A percentile compares a stretch with the other conserved stretches of the same genome.
Conservation (phyloP, 1,140 invertebrate species). For the Drosophila nikananu region DNA sequence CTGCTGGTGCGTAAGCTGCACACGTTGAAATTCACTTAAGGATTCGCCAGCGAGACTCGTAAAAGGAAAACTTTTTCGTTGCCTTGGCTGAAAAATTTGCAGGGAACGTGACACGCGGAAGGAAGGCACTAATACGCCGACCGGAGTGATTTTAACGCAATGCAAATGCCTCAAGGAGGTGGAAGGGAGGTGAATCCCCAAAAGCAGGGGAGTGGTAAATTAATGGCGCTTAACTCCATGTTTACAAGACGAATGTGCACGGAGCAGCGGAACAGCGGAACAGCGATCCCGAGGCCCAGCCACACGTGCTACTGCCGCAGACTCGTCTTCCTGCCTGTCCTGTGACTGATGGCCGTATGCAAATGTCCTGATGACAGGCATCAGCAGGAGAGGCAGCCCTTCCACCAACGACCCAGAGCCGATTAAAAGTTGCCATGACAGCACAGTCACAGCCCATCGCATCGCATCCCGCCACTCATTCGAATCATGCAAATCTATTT, state of each 20-base stretch:
- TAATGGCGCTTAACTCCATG: slow-evolving; percentile 83
- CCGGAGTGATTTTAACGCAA: slow-evolving; percentile 68
- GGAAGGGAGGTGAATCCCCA: not conserved
- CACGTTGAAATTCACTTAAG: slow-evolving; percentile 78
- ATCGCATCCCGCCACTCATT: slow-evolving; percentile 23
- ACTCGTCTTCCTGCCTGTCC: slow-evolving; percentile 20
- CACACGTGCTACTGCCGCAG: slow-evolving; percentile 15
- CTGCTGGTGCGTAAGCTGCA: slow-evolving; percentile 60
- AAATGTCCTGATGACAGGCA: slow-evolving; percentile 75
- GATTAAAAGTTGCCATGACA: slow-evolving; percentile 81
- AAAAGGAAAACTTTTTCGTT: slow-evolving; percentile 66
- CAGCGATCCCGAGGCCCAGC: slow-evolving; percentile 13
- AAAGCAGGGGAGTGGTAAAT: slow-evolving; percentile 51
- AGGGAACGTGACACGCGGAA: slow-evolving; percentile 51
- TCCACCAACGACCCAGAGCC: slow-evolving; percentile 66
- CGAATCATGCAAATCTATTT: slow-evolving; percentile 22
- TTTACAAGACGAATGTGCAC: slow-evolving; percentile 81
- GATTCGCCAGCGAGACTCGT: slow-evolving; percentile 53
- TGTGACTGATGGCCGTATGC: slow-evolving; percentile 77
- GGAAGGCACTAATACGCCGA: slow-evolving; percentile 54
- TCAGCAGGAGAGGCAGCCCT: slow-evolving; percentile 31
- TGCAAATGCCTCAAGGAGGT: slow-evolving; percentile 36
- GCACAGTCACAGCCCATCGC: slow-evolving; percentile 51
- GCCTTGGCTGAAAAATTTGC: slow-evolving; percentile 62
- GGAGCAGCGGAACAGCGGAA: slow-evolving; percentile 9